Evolutionary conservation across 1,140 invertebrate species (phyloP).

Genomic region (Triops longicaudatus): DNA sequence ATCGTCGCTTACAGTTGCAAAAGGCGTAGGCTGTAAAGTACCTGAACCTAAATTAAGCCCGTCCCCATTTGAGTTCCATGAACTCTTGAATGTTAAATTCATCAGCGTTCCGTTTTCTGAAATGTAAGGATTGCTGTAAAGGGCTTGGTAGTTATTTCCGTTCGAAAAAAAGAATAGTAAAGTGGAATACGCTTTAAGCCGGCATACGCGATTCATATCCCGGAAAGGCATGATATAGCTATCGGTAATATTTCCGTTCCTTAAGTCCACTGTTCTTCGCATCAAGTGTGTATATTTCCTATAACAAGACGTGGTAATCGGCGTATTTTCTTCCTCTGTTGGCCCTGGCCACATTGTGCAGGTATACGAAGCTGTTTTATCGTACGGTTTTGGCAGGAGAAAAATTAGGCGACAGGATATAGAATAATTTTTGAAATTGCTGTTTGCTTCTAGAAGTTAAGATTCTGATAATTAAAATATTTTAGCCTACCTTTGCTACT

Average conservation of each 20-base stretch:
- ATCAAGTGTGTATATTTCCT: not conserved
- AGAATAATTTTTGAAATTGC: not conserved
- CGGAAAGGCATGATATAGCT: not conserved
- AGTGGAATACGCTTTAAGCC: not conserved
- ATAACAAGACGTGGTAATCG: not conserved
- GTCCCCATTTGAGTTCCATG: not conserved
- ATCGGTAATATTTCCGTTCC: not conserved
- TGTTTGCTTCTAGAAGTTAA: not conserved
- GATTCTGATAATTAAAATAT: no score
- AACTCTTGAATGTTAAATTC: not conserved
- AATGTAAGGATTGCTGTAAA: not conserved
- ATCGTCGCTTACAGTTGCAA: not conserved
- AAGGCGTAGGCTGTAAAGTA: not conserved
- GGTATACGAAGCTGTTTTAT: not conserved
- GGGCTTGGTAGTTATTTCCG: not conserved
- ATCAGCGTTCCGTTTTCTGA: not conserved
- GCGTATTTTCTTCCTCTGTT: not conserved
- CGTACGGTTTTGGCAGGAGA: not conserved
- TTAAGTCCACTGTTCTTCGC: not conserved
- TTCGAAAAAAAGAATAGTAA: not conserved
- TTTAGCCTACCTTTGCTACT: not conserved
- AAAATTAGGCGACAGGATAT: not conserved
- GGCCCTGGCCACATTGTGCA: not conserved
- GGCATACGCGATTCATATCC: not conserved
- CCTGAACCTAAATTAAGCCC: not conserved